Percentiles rank a stretch among this genome's conserved stretches.
Evolutionary conservation across 2,113 vertebrate species (phyloP).

Genomic region (Triplophysa rosa): DNA sequence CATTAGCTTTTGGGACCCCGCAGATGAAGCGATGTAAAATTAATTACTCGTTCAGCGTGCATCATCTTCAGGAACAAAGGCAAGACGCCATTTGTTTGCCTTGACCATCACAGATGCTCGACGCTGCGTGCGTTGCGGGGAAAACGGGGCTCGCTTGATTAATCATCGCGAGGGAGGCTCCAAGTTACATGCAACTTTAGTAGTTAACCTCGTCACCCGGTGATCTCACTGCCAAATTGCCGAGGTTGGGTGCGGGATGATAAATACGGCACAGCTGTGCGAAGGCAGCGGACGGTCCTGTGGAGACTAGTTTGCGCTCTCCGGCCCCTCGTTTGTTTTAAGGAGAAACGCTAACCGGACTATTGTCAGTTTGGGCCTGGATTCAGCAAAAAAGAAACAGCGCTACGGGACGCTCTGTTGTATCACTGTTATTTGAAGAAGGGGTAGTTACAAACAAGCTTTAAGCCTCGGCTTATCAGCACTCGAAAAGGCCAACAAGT

Average conservation of each 20-base stretch:
- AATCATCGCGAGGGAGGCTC: constrained; percentile 83
- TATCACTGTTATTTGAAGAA: neutral
- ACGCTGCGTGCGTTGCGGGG: constrained; percentile 74
- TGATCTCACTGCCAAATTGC: constrained; percentile 84
- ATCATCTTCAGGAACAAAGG: constrained; percentile 73
- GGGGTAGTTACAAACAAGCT: constrained; percentile 59
- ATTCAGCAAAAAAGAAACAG: neutral
- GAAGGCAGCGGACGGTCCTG: constrained; percentile 64
- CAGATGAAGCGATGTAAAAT: constrained; percentile 73
- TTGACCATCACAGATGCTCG: constrained; percentile 77
- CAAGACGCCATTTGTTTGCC: constrained; percentile 77
- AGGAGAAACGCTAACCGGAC: constrained; percentile 49
- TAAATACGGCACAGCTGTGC: constrained; percentile 79
- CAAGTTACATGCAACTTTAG: constrained; percentile 90
- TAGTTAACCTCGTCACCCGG: constrained; percentile 93
- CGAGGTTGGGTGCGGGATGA: constrained; percentile 82
- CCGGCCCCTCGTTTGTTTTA: constrained; percentile 51
- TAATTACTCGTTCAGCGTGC: constrained; percentile 75
- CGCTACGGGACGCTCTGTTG: neutral
- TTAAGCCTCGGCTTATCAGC: constrained; percentile 73
- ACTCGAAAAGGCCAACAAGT: constrained; percentile 72
- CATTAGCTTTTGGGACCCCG: constrained; percentile 70
- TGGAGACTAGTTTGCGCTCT: constrained; percentile 57
- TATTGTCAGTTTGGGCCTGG: constrained; percentile 5
- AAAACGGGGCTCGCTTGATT: constrained; percentile 83